These are phyloP conservation scores for Ptilorrhoa leucosticta DNA, from an alignment of 2,113 vertebrate species.

Conservation along the genomic window DNA sequence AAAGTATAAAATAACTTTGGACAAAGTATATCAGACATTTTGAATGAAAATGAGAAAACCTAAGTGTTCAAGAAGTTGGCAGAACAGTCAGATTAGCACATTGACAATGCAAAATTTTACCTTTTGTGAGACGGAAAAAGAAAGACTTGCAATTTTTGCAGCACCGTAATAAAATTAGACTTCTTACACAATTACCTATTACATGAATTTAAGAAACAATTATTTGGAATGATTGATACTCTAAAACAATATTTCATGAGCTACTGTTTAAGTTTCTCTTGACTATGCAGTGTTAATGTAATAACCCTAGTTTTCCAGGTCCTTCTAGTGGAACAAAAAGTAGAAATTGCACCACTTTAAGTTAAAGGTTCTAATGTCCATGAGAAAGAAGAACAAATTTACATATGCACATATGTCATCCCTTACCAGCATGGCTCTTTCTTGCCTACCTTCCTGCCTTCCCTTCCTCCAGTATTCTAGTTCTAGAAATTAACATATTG, in stretches of 20 bases:
- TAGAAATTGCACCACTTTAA: background rate
- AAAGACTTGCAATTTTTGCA: background rate
- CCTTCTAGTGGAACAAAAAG: background rate
- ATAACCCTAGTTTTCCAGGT: background rate
- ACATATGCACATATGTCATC: background rate
- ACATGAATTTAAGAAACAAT: background rate
- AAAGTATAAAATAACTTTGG: background rate
- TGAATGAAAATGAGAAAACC: background rate
- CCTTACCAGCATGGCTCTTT: background rate
- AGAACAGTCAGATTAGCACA: background rate
- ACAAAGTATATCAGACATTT: background rate
- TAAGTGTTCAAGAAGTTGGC: background rate
- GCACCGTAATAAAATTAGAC: background rate
- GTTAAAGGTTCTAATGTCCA: background rate
- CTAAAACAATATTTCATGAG: background rate
- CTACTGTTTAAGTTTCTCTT: background rate
- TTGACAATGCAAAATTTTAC: background rate
- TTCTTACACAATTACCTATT: background rate
- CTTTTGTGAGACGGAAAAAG: background rate
- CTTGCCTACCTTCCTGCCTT: background rate
- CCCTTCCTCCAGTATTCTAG: background rate
- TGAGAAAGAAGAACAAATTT: background rate
- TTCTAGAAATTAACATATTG: background rate
- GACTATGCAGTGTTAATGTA: background rate
- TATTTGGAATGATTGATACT: background rate